Evolutionary conservation across 1,140 invertebrate genomes (phyloP).

Genomic region (Galleria mellonella): DNA sequence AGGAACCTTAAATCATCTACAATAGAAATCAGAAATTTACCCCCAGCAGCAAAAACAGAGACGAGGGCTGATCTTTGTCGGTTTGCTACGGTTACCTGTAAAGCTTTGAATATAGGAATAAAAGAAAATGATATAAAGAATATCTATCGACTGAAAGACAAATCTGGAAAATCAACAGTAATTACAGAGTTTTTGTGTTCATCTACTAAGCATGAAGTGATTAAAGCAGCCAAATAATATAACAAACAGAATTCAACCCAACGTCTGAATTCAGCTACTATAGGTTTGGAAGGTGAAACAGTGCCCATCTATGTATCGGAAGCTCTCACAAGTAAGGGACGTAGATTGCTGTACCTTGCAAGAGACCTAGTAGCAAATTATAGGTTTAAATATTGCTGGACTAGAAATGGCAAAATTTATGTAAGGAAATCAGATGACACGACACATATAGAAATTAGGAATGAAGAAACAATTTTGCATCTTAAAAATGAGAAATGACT

Average conservation of each 20-base stretch:
- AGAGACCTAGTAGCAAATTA: background rate
- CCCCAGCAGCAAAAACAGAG: background rate
- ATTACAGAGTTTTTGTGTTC: background rate
- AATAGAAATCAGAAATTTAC: constrained; percentile 6
- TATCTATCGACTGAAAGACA: constrained; percentile 2
- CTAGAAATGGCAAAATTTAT: constrained; percentile 2
- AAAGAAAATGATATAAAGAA: constrained; percentile 1
- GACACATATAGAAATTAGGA: background rate
- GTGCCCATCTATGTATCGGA: constrained; percentile 6
- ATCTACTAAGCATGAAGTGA: constrained; percentile 1
- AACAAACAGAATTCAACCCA: constrained; percentile 2
- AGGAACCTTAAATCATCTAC: constrained; percentile 1
- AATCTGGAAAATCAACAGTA: background rate
- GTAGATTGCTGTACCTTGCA: background rate
- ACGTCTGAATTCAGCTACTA: background rate
- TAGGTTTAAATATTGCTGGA: constrained; percentile 1
- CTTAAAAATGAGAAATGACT: too few species aligned
- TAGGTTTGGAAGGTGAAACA: background rate
- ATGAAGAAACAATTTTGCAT: background rate
- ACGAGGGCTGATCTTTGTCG: constrained; percentile 2
- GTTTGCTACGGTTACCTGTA: background rate
- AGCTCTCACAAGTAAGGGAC: background rate
- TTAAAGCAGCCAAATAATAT: background rate
- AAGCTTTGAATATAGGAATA: background rate
- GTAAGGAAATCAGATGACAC: background rate